Conservation (phyloP, 2,888 invertebrate genomes). For the Papilio protenor region DNA sequence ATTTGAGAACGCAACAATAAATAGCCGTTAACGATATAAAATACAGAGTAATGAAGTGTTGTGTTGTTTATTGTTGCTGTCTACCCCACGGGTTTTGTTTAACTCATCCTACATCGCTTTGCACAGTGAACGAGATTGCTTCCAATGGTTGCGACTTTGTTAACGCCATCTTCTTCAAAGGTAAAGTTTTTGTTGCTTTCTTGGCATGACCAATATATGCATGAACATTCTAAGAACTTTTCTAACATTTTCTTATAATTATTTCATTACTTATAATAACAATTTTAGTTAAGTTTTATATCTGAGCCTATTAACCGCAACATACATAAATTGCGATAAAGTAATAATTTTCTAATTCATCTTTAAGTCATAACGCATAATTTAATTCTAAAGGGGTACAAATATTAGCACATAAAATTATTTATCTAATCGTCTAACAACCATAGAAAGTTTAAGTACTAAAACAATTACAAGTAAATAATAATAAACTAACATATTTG, state of each 20-base stretch:
- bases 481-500: not conserved
- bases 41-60: too few relatives aligned
- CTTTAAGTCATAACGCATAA: too few relatives aligned
- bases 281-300: constrained; percentile 1
- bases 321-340: not conserved
- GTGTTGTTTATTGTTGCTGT: constrained; percentile 40
- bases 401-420: too few relatives aligned
- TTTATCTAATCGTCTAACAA: not conserved
- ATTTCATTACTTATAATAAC: not conserved
- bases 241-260: not conserved
- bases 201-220: constrained; percentile 67
- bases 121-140: constrained; percentile 79
- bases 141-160: constrained; percentile 72
- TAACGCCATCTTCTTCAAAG: constrained; percentile 72
- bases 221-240: constrained; percentile 43
- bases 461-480: not conserved
- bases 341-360: too few relatives aligned
- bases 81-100: constrained; percentile 36
- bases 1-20: constrained; percentile 35
- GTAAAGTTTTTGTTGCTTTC: constrained; percentile 81
- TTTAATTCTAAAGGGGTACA: too few relatives aligned
- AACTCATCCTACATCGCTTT: constrained; percentile 77
- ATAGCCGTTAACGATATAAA: too few relatives aligned
- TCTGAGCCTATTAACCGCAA: not conserved
- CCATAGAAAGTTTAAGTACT: not conserved